Base-by-base conservation (phyloP, 92 coral and sea anemone species). In the Siderastrea siderea region DNA sequence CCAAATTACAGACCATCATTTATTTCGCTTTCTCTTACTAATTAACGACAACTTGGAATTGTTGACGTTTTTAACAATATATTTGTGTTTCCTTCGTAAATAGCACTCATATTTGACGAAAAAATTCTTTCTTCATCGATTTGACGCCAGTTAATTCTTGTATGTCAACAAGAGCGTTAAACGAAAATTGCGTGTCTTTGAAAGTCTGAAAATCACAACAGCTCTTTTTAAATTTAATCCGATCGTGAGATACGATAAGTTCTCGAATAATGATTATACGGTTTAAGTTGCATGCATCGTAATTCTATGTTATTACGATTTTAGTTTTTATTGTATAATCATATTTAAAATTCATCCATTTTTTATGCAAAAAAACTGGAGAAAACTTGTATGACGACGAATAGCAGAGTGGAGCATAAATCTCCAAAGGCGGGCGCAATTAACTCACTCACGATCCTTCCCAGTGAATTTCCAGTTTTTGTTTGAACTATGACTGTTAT, bases 221-320 rank as follows among this genome's bases (percentile, higher is more conserved):
- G 38, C 5, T 10, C 70, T 44, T 59, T 13, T 15, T 43, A 78
- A 79, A 76, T 44, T 57, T 26, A 26, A 26, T 26, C 38, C 43
- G 38, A 13, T 14, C 11, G 8, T 2, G 11, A 77, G 43, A 61
- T 16, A 59, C 17, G 86, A 44, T 60, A 75, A 55, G 17, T 70
- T 68, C 47, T 80, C 61, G 4, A 6, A 14, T 17, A 50, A 74
- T 17, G 44, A 84, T 84, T 71, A 73, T 72, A 49, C 46, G 63
- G 60, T 10, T 74, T 62, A 43, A 71, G 71, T 54, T 81, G 43
- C 76, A 52, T 38, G 76, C 51, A 43, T 47, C 44, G 53, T 81
- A 81, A 81, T 81, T 67, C 85, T 54, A 68, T 52, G 77, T 81
- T 81, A 81, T 81, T 81, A 68, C 64, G 75, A 81, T 68, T 81